A percentile compares a stretch with the other conserved stretches of the same genome.
Evolutionary conservation across 2,797 vertebrate genomes (phyloP).

Genomic region (Paratrypauchen microcephalus): DNA sequence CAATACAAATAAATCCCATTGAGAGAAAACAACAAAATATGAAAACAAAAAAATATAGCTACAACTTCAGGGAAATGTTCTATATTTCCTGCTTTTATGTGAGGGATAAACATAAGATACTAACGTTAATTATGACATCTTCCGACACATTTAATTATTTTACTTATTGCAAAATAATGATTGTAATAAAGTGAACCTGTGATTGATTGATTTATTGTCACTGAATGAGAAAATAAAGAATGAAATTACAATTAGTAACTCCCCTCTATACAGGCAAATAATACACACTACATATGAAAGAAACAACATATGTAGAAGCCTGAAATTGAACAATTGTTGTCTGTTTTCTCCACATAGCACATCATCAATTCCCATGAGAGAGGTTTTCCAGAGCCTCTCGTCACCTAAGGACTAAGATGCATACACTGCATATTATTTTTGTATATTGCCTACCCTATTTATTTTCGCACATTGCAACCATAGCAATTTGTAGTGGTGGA

Average conservation of each 20-base stretch:
- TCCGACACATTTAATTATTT: background rate
- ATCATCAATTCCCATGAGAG: background rate
- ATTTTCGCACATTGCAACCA: background rate
- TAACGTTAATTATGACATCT: background rate
- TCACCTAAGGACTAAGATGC: background rate
- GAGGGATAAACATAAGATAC: background rate
- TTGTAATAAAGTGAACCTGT: background rate
- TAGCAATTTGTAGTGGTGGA: background rate
- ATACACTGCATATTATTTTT: background rate
- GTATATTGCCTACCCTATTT: background rate
- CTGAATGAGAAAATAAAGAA: no score
- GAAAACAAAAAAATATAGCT: constrained; percentile 13
- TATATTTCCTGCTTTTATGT: background rate
- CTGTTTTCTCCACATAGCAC: background rate
- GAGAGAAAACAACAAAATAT: constrained; percentile 29
- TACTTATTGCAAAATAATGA: background rate
- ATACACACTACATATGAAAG: no score
- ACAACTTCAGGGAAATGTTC: background rate
- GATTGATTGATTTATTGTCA: no score
- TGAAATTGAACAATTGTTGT: background rate
- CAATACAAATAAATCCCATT: constrained; percentile 37
- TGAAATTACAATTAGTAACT: no score
- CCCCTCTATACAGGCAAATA: no score
- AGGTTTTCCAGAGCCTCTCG: background rate
- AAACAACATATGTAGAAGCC: background rate